Evolutionary conservation across 2,113 vertebrate species (phyloP).

Genomic region (Morone saxatilis): DNA sequence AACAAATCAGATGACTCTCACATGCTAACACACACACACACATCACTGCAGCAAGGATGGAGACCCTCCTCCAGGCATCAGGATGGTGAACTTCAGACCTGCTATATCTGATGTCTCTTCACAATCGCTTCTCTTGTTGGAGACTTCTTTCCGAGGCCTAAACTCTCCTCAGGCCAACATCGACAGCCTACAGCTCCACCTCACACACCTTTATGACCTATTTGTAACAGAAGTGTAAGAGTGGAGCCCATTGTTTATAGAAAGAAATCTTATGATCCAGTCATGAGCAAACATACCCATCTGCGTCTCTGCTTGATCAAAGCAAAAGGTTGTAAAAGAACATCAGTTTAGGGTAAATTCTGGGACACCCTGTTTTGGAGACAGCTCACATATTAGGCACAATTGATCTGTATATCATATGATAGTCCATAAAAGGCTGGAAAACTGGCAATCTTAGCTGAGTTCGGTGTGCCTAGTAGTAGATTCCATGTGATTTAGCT

Average conservation of each 20-base stretch:
- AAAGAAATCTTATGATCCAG: slow-evolving; percentile 59
- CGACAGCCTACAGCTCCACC: slow-evolving; percentile 26
- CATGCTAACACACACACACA: slow-evolving; percentile 30
- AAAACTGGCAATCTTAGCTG: background rate
- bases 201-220: slow-evolving; percentile 56
- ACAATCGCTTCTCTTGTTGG: slow-evolving; percentile 60
- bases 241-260: slow-evolving; percentile 49
- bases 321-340: background rate
- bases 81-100: slow-evolving; percentile 6
- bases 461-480: background rate
- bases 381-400: background rate
- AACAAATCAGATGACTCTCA: slow-evolving; percentile 63
- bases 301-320: slow-evolving; percentile 13
- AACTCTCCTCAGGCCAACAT: slow-evolving; percentile 15
- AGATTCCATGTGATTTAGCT: background rate
- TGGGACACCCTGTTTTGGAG: background rate
- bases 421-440: background rate
- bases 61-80: slow-evolving; percentile 26
- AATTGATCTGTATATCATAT: background rate
- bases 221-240: slow-evolving; percentile 27
- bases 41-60: slow-evolving; percentile 8
- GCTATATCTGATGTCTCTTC: slow-evolving; percentile 34
- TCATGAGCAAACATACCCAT: slow-evolving; percentile 35
- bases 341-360: background rate
- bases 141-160: background rate